A percentile compares a stretch with the other conserved stretches of the same genome.
These are phyloP conservation scores for Microcebus ravelobensis DNA, from an alignment of 2,113 vertebrate genomes.

Conservation along the genomic window DNA sequence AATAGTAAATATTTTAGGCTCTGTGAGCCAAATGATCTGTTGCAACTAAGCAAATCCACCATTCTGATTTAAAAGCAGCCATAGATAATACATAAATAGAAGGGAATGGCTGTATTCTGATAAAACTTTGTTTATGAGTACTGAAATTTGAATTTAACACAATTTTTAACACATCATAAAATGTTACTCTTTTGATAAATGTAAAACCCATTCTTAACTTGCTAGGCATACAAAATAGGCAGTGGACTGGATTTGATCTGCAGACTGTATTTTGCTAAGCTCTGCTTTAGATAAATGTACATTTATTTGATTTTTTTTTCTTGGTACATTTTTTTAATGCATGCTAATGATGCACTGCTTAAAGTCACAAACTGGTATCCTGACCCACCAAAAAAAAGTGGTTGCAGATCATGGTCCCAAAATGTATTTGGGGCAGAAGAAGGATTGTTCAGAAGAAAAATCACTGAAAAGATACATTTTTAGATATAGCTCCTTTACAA, in stretches of 20 bases:
- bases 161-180: neutral
- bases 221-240: neutral
- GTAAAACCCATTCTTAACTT: neutral
- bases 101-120: neutral
- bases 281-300: neutral
- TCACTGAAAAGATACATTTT: neutral
- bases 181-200: conserved; percentile 1
- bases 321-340: neutral
- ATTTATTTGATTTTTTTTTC: neutral
- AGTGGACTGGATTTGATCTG: neutral
- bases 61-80: neutral
- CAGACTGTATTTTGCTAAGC: neutral
- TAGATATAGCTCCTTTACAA: neutral
- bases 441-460: neutral
- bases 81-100: neutral
- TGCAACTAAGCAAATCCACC: neutral
- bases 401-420: neutral
- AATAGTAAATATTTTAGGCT: neutral
- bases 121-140: neutral
- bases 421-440: neutral
- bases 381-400: neutral
- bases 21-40: neutral
- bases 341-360: neutral
- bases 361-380: neutral
- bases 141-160: neutral